Evolutionary conservation across 2,888 invertebrate species (phyloP), one percentile per base, ranked within the genome.

Genomic region (Cephus runcator): DNA sequence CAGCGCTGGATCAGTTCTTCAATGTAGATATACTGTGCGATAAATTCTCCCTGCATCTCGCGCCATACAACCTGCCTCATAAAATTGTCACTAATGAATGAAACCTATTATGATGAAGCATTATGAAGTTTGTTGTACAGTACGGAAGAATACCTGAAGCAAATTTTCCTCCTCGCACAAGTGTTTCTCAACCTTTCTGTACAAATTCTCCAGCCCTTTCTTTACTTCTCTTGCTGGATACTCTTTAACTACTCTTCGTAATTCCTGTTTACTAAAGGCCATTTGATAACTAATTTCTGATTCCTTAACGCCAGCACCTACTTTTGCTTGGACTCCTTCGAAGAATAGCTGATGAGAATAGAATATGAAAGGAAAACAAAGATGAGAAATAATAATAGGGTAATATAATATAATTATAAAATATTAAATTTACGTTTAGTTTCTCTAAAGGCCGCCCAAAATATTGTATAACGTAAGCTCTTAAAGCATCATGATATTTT

Each of bases 41-140:
- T 97, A 92, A 99, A 99, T 93, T 99, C 99, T 92, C 99, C 98
- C 93, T 99, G 99, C 99, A 99, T 99, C 87, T 98, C 97, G 90
- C 98, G 95, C 99, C 99, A 99, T 79, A 99, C 99, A 76, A 99
- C 99, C 95, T 97, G 92, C 11, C 89, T 80, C 78, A 76, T 79
- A 76, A 80, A 69, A 81, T 76, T 69, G 56, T 56, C 9, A 56
- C 56, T 23, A 56, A 56, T 23, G 23, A 56, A 56, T 56, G 35
- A 4, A 56, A 23, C 56, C 23, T 3, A 2, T 9, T 9, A 9
- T 1, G 23, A 56, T 1, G 56, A 56, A 56, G 9, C 23, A 56
- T 15, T 40, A 40, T 23, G 15, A 56, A 56, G 2, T 23, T 23
- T 56, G 9, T 56, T 56, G 2, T 56, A 23, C 23, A 23, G 56